Conservation (phyloP, 2,888 invertebrate genomes). For the Busseola fusca region DNA sequence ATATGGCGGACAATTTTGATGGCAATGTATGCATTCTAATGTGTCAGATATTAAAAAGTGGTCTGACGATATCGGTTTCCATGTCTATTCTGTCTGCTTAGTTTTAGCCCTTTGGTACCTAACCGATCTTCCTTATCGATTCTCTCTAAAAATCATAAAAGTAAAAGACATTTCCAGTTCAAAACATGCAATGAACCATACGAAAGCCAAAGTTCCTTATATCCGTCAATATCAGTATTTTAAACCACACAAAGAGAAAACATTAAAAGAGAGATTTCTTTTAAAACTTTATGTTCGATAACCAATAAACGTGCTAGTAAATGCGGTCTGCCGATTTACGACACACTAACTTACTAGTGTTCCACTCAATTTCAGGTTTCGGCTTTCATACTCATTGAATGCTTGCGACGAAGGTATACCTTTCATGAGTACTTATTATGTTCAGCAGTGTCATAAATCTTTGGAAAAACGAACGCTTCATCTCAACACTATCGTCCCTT, state of each 20-base stretch:
- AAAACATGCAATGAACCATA: slow-evolving; percentile 5
- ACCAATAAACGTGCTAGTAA: slow-evolving; percentile 41
- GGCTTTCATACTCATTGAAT: slow-evolving; percentile 37
- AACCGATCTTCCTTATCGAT: slow-evolving; percentile 2
- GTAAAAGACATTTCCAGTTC: not conserved
- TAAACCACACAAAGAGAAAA: slow-evolving; percentile 21
- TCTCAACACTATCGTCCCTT: not conserved
- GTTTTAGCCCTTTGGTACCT: not conserved
- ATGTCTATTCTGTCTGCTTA: not conserved
- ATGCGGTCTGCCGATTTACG: slow-evolving; percentile 64
- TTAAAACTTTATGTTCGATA: slow-evolving; percentile 33
- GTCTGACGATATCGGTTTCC: not conserved
- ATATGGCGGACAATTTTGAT: not conserved
- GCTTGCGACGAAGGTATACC: not conserved
- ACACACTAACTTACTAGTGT: slow-evolving; percentile 54
- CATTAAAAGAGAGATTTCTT: slow-evolving; percentile 35
- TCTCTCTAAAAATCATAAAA: slow-evolving; percentile 12
- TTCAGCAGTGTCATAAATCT: slow-evolving; percentile 17
- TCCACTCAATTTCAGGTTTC: slow-evolving; percentile 44
- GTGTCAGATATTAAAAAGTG: not conserved
- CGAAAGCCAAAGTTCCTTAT: slow-evolving; percentile 9
- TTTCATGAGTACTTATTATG: slow-evolving; percentile 15
- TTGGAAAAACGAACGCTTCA: not conserved
- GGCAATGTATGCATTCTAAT: not conserved
- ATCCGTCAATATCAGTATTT: slow-evolving; percentile 3